Evolutionary conservation across 64 coral and sea anemone species (phyloP).

Genomic region (Astreopora myriophthalma): DNA sequence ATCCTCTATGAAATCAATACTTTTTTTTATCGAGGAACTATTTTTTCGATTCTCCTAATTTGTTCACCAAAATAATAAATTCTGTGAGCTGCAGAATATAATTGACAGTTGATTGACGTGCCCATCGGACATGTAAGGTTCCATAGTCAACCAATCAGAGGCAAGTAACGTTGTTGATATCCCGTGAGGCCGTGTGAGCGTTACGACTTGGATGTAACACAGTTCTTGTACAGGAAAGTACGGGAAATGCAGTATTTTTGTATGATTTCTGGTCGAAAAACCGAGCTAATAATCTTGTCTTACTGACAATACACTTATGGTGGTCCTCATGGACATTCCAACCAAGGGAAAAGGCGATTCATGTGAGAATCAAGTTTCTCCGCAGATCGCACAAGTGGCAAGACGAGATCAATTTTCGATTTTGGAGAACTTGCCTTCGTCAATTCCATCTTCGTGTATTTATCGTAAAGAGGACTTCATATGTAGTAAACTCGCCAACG

Average conservation of each 20-base stretch:
- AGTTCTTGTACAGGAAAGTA: conserved; percentile 1
- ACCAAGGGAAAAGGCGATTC: conserved; percentile 54
- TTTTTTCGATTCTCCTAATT: too few relatives aligned
- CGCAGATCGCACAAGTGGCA: not conserved
- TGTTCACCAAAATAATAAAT: too few relatives aligned
- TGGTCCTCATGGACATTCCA: conserved; percentile 80
- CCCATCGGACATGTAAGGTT: not conserved
- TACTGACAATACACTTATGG: conserved; percentile 73
- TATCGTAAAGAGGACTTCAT: conserved; percentile 78
- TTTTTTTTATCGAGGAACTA: too few relatives aligned
- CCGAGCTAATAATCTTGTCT: not conserved
- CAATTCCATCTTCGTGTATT: conserved; percentile 59
- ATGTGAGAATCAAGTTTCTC: not conserved
- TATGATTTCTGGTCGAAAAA: not conserved
- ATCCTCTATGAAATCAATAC: too few relatives aligned
- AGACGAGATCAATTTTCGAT: not conserved
- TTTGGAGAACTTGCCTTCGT: conserved; percentile 61
- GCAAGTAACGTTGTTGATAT: not conserved
- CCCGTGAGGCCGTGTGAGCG: conserved; percentile 5
- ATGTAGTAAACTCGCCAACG: conserved; percentile 52
- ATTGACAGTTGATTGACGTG: not conserved
- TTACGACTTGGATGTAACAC: conserved; percentile 13
- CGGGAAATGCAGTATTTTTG: not conserved
- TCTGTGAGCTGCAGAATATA: too few relatives aligned
- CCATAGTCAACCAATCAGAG: conserved; percentile 26